phyloP scores from a whole-genome alignment of 2,797 vertebrate species.

The Sebastes minor region DNA sequence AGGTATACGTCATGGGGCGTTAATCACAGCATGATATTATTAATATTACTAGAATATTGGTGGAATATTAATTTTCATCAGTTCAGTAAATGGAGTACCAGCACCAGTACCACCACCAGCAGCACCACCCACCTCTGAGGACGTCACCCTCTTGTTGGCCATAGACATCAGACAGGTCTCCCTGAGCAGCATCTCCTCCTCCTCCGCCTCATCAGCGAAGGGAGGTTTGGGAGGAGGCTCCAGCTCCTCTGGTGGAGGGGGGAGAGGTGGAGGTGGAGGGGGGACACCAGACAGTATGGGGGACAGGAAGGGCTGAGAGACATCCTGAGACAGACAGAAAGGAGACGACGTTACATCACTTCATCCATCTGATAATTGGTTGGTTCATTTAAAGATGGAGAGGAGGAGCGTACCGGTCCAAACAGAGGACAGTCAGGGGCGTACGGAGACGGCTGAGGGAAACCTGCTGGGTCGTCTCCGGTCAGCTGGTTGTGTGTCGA shows the following conservation, averaged over 20 bases:
- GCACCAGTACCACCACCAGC: too few relatives aligned
- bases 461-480: slow-evolving; percentile 62
- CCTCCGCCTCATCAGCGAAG: slow-evolving; percentile 96
- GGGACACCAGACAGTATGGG: slow-evolving; percentile 72
- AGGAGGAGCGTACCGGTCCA: slow-evolving; percentile 20
- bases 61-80: too few relatives aligned
- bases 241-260: slow-evolving; percentile 90
- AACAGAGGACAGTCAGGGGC: slow-evolving; percentile 74
- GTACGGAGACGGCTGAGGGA: slow-evolving; percentile 75
- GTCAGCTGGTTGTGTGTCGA: not conserved
- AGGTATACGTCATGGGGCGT: too few relatives aligned
- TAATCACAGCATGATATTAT: too few relatives aligned
- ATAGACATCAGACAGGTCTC: slow-evolving; percentile 96
- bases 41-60: too few relatives aligned
- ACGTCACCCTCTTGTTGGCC: slow-evolving; percentile 88
- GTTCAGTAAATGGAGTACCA: too few relatives aligned
- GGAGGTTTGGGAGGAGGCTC: slow-evolving; percentile 95
- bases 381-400: not conserved
- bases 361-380: not conserved
- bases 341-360: not conserved
- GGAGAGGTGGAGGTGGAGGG: slow-evolving; percentile 87
- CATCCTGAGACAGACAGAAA: not conserved
- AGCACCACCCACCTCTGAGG: slow-evolving; percentile 68
- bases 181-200: slow-evolving; percentile 97
- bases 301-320: slow-evolving; percentile 81